These are phyloP conservation scores for Diprion similis DNA, from an alignment of 1,140 invertebrate species.

Conservation along the genomic window DNA sequence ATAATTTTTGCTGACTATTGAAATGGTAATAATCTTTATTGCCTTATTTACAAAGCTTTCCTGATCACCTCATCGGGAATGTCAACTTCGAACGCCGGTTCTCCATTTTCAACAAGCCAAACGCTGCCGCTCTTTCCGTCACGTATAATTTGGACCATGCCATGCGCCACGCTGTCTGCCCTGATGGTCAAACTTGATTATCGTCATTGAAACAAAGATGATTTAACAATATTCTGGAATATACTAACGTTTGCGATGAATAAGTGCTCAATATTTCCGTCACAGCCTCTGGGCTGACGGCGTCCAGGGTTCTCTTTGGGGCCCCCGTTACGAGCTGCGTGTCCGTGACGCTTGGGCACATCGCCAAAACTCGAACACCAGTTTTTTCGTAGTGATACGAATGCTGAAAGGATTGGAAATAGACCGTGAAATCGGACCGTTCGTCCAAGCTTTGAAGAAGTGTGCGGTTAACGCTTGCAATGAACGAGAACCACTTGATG, in stretches of 20 bases:
- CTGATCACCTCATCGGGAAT: slow-evolving; percentile 36
- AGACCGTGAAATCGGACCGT: no score
- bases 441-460: no score
- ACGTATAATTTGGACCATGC: slow-evolving; percentile 50
- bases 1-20: no score
- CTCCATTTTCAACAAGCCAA: slow-evolving; percentile 52
- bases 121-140: slow-evolving; percentile 50
- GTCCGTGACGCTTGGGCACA: slow-evolving; percentile 56
- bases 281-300: background rate
- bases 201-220: slow-evolving; percentile 10
- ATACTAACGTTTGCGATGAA: slow-evolving; percentile 51
- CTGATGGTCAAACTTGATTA: slow-evolving; percentile 35
- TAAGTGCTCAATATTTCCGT: slow-evolving; percentile 44
- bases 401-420: background rate
- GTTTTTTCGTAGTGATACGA: slow-evolving; percentile 31
- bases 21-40: no score
- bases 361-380: slow-evolving; percentile 45
- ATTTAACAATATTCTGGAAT: background rate
- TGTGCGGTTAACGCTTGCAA: no score
- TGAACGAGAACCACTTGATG: no score
- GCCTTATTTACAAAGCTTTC: no score
- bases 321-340: slow-evolving; percentile 28
- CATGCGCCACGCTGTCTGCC: slow-evolving; percentile 44
- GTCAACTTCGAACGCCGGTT: slow-evolving; percentile 49
- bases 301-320: background rate